phyloP scores from a whole-genome alignment of 2,888 invertebrate species.

The Drosophila pseudotalamancana region DNA sequence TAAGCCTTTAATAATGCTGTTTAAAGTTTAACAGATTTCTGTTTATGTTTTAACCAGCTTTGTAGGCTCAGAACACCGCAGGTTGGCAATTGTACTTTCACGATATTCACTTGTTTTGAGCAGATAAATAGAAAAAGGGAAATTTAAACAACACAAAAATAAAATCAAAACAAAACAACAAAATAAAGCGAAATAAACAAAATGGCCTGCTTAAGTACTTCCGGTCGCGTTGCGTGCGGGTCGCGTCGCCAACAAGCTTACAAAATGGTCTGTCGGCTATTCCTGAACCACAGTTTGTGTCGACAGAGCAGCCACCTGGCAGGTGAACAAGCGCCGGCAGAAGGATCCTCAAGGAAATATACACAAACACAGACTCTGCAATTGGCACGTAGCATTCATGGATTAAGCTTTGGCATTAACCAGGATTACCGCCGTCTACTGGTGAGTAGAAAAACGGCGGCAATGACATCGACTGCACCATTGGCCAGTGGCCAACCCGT shows the following conservation, averaged over 20 bases:
- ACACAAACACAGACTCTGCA: constrained; percentile 24
- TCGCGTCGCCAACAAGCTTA: constrained; percentile 78
- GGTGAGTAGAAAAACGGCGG: constrained; percentile 64
- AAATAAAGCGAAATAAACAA: constrained; percentile 20
- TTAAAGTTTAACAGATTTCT: constrained; percentile 16
- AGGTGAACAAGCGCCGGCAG: constrained; percentile 5
- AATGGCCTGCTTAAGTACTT: constrained; percentile 83
- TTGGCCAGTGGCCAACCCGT: constrained; percentile 14
- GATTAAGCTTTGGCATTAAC: constrained; percentile 58
- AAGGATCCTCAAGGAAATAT: constrained; percentile 17
- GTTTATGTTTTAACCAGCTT: constrained; percentile 15
- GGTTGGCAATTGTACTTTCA: neutral
- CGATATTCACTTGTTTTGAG: constrained; percentile 9
- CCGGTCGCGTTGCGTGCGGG: constrained; percentile 81
- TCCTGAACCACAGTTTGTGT: constrained; percentile 64
- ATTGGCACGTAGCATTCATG: constrained; percentile 68
- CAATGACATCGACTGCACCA: constrained; percentile 16
- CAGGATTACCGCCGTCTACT: constrained; percentile 70
- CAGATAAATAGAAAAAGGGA: constrained; percentile 10
- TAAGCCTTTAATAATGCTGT: constrained; percentile 37
- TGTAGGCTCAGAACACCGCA: constrained; percentile 6
- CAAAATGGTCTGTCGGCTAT: constrained; percentile 76
- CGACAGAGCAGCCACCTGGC: constrained; percentile 40
- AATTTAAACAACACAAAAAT: constrained; percentile 5
- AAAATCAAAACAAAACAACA: constrained; percentile 8